A percentile compares a stretch with the other conserved stretches of the same genome.
phyloP scores from a whole-genome alignment of 2,888 invertebrate genomes.

The Trimorus sp. region DNA sequence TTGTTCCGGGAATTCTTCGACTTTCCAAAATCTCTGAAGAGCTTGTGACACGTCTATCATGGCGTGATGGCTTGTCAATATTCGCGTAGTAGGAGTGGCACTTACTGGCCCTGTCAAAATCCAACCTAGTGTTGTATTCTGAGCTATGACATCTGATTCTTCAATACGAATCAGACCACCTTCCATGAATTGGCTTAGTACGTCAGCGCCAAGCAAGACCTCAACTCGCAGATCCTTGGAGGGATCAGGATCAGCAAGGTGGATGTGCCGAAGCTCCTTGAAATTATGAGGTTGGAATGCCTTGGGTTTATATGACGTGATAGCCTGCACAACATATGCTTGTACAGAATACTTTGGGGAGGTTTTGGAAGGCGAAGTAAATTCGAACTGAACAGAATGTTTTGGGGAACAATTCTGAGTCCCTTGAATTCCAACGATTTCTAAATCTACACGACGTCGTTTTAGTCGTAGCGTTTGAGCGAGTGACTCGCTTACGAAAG shows the following conservation, averaged over 20 bases:
- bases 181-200: neutral
- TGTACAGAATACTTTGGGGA: neutral
- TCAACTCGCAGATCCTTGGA: neutral
- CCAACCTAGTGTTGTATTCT: neutral
- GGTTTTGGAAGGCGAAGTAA: neutral
- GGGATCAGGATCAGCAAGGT: neutral
- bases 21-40: neutral
- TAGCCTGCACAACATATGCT: neutral
- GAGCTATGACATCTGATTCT: neutral
- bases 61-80: neutral
- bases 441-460: neutral
- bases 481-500: conserved; percentile 1
- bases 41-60: neutral
- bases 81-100: neutral
- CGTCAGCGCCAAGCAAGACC: neutral
- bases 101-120: neutral
- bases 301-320: neutral
- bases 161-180: neutral
- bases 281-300: neutral
- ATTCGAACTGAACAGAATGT: neutral
- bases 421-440: neutral
- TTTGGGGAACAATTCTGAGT: neutral
- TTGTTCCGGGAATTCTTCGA: neutral
- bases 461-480: neutral
- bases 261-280: neutral